Conservation (phyloP, 2,888 invertebrate species). For the Andrena trimmerana region DNA sequence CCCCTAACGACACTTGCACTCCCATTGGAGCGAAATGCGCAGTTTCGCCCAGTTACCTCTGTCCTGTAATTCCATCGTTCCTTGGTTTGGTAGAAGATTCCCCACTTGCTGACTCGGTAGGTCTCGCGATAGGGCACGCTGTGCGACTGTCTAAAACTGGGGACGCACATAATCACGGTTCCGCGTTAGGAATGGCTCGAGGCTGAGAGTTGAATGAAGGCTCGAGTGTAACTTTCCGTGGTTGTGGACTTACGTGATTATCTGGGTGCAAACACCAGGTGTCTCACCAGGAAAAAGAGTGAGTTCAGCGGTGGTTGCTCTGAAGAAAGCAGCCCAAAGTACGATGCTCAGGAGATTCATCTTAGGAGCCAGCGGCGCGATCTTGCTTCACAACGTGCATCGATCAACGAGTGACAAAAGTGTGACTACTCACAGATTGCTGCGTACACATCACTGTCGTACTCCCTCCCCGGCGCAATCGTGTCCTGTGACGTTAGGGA, state of each 20-base stretch:
- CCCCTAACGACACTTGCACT: no score
- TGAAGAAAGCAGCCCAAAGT: not conserved
- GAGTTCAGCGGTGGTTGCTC: not conserved
- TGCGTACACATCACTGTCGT: not conserved
- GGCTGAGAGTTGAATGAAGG: not conserved
- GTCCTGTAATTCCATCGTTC: conserved; percentile 40
- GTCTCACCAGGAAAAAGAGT: no score
- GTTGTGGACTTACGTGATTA: conserved; percentile 9
- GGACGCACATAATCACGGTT: not conserved
- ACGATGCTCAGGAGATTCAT: not conserved
- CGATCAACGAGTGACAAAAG: not conserved
- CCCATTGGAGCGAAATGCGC: no score
- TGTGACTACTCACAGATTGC: not conserved
- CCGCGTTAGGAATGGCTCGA: not conserved
- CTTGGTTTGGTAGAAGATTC: conserved; percentile 53
- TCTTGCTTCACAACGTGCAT: not conserved
- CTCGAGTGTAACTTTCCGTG: no score
- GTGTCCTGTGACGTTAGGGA: conserved; percentile 34
- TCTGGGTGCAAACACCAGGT: not conserved
- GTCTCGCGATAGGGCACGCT: conserved; percentile 36
- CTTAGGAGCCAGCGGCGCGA: not conserved
- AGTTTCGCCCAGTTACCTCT: conserved; percentile 41
- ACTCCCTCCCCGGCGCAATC: not conserved
- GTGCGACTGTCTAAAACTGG: conserved; percentile 11
- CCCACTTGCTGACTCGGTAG: conserved; percentile 42